phyloP scores from a whole-genome alignment of 2,888 invertebrate genomes.

The Ctenicera cuprea region DNA sequence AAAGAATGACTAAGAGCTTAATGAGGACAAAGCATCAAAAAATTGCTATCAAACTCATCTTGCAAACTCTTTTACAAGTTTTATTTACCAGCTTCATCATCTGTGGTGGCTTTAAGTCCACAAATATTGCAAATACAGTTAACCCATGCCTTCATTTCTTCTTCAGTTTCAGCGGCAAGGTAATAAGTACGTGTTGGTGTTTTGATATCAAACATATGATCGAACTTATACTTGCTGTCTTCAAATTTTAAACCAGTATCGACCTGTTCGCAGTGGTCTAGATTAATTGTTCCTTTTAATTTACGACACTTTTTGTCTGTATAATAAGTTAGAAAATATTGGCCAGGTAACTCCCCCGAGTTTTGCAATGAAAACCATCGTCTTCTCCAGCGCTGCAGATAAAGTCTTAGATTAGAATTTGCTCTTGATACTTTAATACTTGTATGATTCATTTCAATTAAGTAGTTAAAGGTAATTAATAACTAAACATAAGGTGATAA shows the following conservation, averaged over 20 bases:
- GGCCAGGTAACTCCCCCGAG: slow-evolving; percentile 93
- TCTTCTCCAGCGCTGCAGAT: slow-evolving; percentile 92
- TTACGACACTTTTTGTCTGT: slow-evolving; percentile 90
- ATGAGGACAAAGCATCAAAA: too few species aligned
- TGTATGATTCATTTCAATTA: slow-evolving; percentile 33
- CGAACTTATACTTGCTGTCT: slow-evolving; percentile 86
- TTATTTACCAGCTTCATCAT: slow-evolving; percentile 69
- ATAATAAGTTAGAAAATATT: slow-evolving; percentile 95
- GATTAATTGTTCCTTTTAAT: slow-evolving; percentile 91
- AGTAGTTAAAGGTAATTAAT: slow-evolving; percentile 41
- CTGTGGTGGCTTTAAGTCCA: slow-evolving; percentile 84
- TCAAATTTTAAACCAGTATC: slow-evolving; percentile 92
- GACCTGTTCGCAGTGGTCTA: slow-evolving; percentile 97
- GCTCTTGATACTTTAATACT: not conserved
- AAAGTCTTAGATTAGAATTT: not conserved
- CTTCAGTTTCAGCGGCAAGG: slow-evolving; percentile 92
- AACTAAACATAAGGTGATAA: slow-evolving; percentile 49
- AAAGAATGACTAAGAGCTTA: too few species aligned
- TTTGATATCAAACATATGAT: slow-evolving; percentile 92
- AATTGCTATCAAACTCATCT: too few species aligned
- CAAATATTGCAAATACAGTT: slow-evolving; percentile 95
- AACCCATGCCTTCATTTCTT: slow-evolving; percentile 97
- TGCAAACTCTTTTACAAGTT: not conserved
- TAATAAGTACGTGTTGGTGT: slow-evolving; percentile 94
- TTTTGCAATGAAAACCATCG: slow-evolving; percentile 96